These are phyloP conservation scores for Achroia grisella DNA, from an alignment of 1,140 invertebrate genomes.

Conservation along the genomic window DNA sequence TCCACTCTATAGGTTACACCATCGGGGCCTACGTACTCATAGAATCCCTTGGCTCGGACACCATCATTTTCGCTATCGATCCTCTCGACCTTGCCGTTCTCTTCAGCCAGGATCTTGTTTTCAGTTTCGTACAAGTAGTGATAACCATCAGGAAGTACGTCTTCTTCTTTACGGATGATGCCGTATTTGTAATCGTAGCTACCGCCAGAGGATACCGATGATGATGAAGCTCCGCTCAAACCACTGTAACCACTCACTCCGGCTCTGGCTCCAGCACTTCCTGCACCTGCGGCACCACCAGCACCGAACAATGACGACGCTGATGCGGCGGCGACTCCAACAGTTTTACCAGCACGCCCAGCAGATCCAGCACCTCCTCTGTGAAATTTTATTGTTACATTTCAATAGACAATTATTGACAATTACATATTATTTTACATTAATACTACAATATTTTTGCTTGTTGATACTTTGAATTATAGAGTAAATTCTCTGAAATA, in stretches of 20 bases:
- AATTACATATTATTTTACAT: no score
- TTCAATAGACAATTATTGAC: no score
- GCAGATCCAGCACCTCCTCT: no score
- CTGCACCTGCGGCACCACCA: constrained; percentile 16
- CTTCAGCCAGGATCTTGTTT: constrained; percentile 76
- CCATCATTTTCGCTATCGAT: constrained; percentile 68
- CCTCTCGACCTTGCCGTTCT: constrained; percentile 69
- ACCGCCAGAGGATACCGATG: constrained; percentile 22
- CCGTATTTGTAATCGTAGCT: constrained; percentile 55
- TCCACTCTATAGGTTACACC: constrained; percentile 80
- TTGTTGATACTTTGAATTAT: no score
- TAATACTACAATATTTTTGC: no score
- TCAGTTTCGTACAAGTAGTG: constrained; percentile 77
- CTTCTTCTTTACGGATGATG: constrained; percentile 57
- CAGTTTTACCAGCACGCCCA: constrained; percentile 8
- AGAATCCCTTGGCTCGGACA: constrained; percentile 75
- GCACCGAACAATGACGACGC: constrained; percentile 24
- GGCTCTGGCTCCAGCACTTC: constrained; percentile 8
- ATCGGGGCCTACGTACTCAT: constrained; percentile 76
- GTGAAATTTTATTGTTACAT: no score
- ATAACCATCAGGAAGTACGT: constrained; percentile 59
- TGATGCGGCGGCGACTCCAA: constrained; percentile 12
- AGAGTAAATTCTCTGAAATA: no score
- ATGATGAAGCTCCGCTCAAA: neutral
- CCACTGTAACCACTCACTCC: no score